Evolutionary conservation across 2,888 invertebrate species (phyloP).

Genomic region (Peribatodes rhomboidaria): DNA sequence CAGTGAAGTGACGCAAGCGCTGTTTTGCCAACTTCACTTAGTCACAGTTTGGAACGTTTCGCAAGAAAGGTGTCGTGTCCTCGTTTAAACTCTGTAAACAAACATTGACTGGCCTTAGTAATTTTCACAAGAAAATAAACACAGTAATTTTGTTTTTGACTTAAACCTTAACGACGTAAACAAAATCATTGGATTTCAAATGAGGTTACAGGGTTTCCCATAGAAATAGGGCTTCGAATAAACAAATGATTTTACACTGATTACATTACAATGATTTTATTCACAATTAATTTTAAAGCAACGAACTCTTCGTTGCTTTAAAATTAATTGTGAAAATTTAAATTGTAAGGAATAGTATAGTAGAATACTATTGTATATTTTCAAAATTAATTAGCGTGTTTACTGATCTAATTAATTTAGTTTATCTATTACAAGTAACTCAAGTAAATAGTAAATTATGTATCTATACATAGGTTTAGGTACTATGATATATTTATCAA

Average conservation of each 20-base stretch:
- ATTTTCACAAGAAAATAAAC: slow-evolving; percentile 35
- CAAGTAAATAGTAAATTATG: too few relatives aligned
- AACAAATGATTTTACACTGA: too few relatives aligned
- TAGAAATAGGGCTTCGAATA: slow-evolving; percentile 1
- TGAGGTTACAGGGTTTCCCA: slow-evolving; percentile 18
- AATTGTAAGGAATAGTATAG: too few relatives aligned
- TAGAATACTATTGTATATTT: neutral
- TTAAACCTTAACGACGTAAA: slow-evolving; percentile 21
- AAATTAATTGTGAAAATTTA: neutral
- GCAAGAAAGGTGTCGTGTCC: slow-evolving; percentile 76
- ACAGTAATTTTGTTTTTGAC: slow-evolving; percentile 24
- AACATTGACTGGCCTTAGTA: slow-evolving; percentile 53
- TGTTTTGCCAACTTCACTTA: slow-evolving; percentile 78
- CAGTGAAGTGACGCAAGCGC: slow-evolving; percentile 68
- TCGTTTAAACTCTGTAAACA: slow-evolving; percentile 74
- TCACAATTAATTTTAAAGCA: too few relatives aligned
- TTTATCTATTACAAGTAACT: too few relatives aligned
- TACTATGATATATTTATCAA: too few relatives aligned
- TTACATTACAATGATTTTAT: too few relatives aligned
- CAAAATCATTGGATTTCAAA: slow-evolving; percentile 16
- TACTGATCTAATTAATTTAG: neutral
- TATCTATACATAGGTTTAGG: too few relatives aligned
- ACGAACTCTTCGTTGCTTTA: slow-evolving; percentile 1
- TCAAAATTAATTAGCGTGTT: neutral
- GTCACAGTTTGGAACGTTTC: slow-evolving; percentile 73